Evolutionary conservation across 2,888 invertebrate species (phyloP), one percentile per base, ranked within the genome.

Genomic region (Aphodius granarius): DNA sequence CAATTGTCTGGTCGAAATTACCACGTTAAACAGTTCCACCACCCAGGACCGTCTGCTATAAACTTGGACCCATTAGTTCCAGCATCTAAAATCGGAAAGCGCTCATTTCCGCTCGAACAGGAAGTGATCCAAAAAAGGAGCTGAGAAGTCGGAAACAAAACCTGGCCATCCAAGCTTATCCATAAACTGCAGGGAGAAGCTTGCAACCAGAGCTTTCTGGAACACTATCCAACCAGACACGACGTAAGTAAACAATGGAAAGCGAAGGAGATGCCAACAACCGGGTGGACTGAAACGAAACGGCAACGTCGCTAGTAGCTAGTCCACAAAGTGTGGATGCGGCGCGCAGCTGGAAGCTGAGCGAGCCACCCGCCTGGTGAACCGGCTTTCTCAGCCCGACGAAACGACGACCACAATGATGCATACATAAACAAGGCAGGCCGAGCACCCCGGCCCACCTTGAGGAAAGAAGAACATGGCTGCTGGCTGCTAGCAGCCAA

Each of bases 391-490:
- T 65, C n/a, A 20, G 68, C 68, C n/a, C n/a, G n/a, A n/a, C n/a
- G n/a, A n/a, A n/a, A n/a, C n/a, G n/a, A 43, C 43, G 43, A 43
- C 43, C 43, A 43, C 43, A 43, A 43, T 43, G 43, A 43, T 68
- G 68, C 68, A 68, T 68, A 68, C 20, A 22, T 68, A 68, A 68
- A 68, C 68, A 68, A 68, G 68, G 20, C 68, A 68, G 68, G 68
- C 68, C 68, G 22, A 20, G 77, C 80, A 81, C 81, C 80, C 80
- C 75, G 78, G 80, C 82, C 83, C 83, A 84, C 83, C 84, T 84
- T 82, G 84, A 85, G 83, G n/a, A 83, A 89, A 90, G 90, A 20
- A 20, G 68, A 68, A 68, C 68, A 68, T 68, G 68, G 68, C 68
- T 43, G 71, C 71, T 68, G 68, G 3, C 20, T 68, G 65, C 68